These are phyloP conservation scores for Ormia ochracea DNA, from an alignment of 2,888 invertebrate species.

Conservation along the genomic window DNA sequence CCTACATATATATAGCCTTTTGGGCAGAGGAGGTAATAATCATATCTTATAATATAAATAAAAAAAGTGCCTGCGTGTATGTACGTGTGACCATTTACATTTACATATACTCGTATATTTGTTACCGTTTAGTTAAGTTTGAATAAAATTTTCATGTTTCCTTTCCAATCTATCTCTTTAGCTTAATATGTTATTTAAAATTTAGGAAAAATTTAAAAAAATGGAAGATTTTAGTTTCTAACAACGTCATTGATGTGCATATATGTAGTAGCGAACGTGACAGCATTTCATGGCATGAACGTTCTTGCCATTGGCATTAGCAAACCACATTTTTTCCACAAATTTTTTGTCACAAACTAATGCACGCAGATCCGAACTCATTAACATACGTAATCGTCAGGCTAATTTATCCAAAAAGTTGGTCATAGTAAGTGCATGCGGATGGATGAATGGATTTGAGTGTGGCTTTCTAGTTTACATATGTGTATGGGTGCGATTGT, in stretches of 20 bases:
- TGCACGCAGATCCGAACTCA: not conserved
- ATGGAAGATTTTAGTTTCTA: not conserved
- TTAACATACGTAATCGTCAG: not conserved
- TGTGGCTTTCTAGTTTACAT: not conserved
- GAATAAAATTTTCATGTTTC: not conserved
- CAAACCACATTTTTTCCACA: not conserved
- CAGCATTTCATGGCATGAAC: not conserved
- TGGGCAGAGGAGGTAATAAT: too few relatives aligned
- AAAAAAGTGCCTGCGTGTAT: too few relatives aligned
- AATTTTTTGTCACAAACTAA: not conserved
- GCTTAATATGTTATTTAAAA: not conserved
- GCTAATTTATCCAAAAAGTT: not conserved
- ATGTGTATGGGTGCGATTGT: not conserved
- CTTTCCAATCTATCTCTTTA: constrained; percentile 1
- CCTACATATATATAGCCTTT: too few relatives aligned
- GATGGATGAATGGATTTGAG: too few relatives aligned
- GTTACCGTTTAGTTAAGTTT: too few relatives aligned
- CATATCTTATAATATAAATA: too few relatives aligned
- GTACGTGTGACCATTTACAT: too few relatives aligned
- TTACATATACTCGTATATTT: too few relatives aligned
- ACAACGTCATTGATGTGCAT: too few relatives aligned
- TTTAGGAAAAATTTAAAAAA: not conserved
- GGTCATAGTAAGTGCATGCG: not conserved
- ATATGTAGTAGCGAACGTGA: not conserved
- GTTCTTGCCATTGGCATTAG: not conserved